Evolutionary conservation across 2,888 invertebrate species (phyloP), one percentile per base, ranked within the genome.

Genomic region (Temnothorax ravouxi): DNA sequence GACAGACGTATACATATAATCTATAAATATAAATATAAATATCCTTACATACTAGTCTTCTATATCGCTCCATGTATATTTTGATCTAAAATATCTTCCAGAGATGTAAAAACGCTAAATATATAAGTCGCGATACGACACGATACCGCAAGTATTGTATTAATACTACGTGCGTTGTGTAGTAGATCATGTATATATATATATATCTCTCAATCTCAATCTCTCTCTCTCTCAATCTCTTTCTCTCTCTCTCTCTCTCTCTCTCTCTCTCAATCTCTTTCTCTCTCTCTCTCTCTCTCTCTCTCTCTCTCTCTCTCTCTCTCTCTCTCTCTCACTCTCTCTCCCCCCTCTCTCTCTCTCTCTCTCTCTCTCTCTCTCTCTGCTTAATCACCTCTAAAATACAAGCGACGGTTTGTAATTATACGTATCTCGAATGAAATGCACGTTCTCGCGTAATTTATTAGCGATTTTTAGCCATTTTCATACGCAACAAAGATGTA

Each of bases 381-480:
- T 76, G 21, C 21, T 52, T n/a, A 34, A 34, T 67, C 8, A 67
- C 13, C 8, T n/a, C 29, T 29, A 52, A 0, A 52, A 0, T 76
- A 77, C 44, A 67, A 54, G n/a, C 9, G 41, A 47, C 44, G 6
- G 25, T 11, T 50, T 25, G 3, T 80, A 64, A 75, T 81, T 75
- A n/a, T 72, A 72, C 59, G 13, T 61, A 80, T 72, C 29, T 74
- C n/a, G 62, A 81, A 75, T 75, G 50, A 81, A 81, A 75, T 75
- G 75, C 62, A 81, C 75, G 13, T 61, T 72, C 6, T 79, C 15
- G 25, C 8, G 9, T 61, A 59, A 81, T 59, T 79, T 56, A 38
- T 59, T 18, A 9, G 50, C 9, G 41, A 41, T 21, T 59, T 79
- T 67, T n/a, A 54, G n/a, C 5, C 5, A 18, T 15, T 38, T 0